phyloP scores from a whole-genome alignment of 2,113 vertebrate species.

The Sturnira hondurensis region DNA sequence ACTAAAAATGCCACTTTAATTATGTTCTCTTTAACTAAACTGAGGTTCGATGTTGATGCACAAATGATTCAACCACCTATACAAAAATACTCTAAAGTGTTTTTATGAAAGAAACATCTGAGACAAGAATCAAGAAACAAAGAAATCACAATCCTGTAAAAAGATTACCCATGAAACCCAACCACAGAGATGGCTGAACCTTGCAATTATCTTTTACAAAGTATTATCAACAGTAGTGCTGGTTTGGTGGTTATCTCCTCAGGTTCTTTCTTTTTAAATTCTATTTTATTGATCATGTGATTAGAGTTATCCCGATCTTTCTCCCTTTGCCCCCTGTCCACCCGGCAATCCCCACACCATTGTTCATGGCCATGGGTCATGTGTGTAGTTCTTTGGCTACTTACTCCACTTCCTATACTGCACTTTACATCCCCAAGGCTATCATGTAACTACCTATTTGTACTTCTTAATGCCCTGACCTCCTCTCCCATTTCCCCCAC shows the following conservation, averaged over 20 bases:
- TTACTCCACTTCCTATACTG: too few species aligned
- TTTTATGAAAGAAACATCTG: not conserved
- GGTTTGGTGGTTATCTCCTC: not conserved
- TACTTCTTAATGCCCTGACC: too few species aligned
- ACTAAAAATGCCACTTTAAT: not conserved
- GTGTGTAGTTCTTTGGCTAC: too few species aligned
- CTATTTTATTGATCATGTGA: too few species aligned
- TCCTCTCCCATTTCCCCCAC: too few species aligned
- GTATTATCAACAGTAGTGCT: accelerated
- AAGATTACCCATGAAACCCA: not conserved
- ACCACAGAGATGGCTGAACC: not conserved
- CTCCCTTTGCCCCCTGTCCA: too few species aligned
- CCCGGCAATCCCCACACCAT: too few species aligned
- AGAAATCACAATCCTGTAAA: not conserved
- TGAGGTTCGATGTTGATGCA: not conserved
- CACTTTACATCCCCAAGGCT: too few species aligned
- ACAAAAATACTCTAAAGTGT: not conserved
- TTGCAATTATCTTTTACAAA: not conserved
- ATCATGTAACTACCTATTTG: too few species aligned
- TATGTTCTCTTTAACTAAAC: not conserved
- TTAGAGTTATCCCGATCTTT: too few species aligned
- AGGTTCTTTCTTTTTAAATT: too few species aligned
- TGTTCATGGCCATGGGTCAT: too few species aligned
- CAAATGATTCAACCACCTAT: not conserved
- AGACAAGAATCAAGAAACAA: not conserved